Base-by-base conservation (phyloP, 2,888 invertebrate species). In the Leptarthrus brevirostris region DNA sequence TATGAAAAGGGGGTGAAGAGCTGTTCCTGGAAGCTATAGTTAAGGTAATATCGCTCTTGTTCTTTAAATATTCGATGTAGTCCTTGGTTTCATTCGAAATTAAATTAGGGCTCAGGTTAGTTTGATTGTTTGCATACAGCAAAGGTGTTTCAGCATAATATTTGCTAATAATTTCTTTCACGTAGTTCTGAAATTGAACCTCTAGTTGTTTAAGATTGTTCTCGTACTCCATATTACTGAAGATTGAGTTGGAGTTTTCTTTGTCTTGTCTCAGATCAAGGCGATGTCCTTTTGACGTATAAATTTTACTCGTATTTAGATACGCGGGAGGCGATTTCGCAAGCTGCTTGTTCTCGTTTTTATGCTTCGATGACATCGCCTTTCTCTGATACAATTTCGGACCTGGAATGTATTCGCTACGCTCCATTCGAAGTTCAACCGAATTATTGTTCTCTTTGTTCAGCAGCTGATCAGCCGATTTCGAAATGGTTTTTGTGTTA, bases 241-340 rank as follows among this genome's bases (percentile, higher is more conserved):
- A 83, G 53, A 83, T 79, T 66, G 83, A 81, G 73, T 79, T 78
- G 44, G 79, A 75, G 77, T 80, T 80, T 66, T 80, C 80, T 76
- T 80, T 80, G 40, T 76, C 73, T 14, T 76, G 74, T 70, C 52
- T 69, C 69, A 69, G 52, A 69, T 69, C 52, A 26, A 54, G 72
- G 72, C 77, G 81, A 79, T 80, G 79, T 82, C 83, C 78, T 76
- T 77, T 78, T 30, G 66, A 56, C 14, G 75, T 24, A 76, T 75
- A 76, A 77, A 76, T 77, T 80, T 77, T 78, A 34, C 64, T 49
- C 74, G 82, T 83, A 72, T 80, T 78, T 82, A 82, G 82, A 79
- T 82, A 83, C 80, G 84, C 84, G 84, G 84, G 84, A 84, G 84
- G 83, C 84, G 84, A 85, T 84, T 82, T 84, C 16, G 83, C 83